phyloP scores from a whole-genome alignment of 92 coral and sea anemone species.

The Umimayanthus chanpuru region DNA sequence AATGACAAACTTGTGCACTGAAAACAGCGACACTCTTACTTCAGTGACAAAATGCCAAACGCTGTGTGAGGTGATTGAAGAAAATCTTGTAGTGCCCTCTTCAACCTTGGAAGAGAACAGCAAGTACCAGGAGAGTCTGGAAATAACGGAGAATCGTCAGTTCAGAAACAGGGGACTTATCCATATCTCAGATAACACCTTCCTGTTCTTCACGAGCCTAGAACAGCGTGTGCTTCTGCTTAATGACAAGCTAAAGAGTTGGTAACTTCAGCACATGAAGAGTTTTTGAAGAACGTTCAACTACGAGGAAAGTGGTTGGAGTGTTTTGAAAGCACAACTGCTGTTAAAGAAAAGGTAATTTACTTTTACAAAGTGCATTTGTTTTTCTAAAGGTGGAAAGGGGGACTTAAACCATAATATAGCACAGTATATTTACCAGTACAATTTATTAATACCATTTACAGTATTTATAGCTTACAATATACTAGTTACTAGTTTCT shows the following conservation, averaged over 20 bases:
- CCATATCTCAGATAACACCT: conserved; percentile 39
- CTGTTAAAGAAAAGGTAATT: no score
- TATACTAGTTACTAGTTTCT: no score
- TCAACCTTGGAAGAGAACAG: conserved; percentile 44
- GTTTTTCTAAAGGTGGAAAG: no score
- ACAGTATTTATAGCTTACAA: no score
- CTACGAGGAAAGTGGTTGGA: conserved; percentile 27
- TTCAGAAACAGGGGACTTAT: conserved; percentile 43
- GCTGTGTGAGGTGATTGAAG: conserved; percentile 45
- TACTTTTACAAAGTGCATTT: no score
- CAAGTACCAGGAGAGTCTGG: conserved; percentile 49
- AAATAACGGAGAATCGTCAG: conserved; percentile 40
- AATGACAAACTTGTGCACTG: conserved; percentile 25
- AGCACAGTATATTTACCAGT: no score
- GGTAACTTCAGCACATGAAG: conserved; percentile 21
- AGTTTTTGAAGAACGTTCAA: background rate
- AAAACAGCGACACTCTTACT: conserved; percentile 25
- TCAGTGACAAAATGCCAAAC: conserved; percentile 31
- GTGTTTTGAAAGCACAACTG: background rate
- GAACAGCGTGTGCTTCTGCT: no score
- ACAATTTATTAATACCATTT: no score
- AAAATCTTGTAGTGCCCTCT: conserved; percentile 45
- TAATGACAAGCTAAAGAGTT: no score
- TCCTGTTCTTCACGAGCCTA: conserved; percentile 29
- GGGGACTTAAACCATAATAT: no score